These are phyloP conservation scores for Agonopterix subpropinquella DNA, from an alignment of 2,888 invertebrate species.

Conservation along the genomic window DNA sequence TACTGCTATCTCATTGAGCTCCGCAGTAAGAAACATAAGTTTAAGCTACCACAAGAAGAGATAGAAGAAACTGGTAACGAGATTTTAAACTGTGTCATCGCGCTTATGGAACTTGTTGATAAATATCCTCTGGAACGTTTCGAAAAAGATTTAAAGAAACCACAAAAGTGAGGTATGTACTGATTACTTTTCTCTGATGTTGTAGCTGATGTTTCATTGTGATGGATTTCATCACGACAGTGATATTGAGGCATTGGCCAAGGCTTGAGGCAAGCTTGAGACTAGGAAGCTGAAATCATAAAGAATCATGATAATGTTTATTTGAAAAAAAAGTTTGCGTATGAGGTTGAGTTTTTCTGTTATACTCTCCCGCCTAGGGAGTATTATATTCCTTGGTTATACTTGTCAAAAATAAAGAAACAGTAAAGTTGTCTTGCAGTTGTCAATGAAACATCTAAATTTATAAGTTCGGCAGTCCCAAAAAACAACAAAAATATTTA, in stretches of 20 bases:
- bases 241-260: not conserved
- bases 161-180: too few relatives aligned
- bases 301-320: too few relatives aligned
- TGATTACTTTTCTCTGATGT: too few relatives aligned
- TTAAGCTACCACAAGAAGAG: conserved; percentile 49
- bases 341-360: too few relatives aligned
- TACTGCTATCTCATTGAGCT: conserved; percentile 61
- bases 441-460: conserved; percentile 10
- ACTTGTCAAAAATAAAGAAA: not conserved
- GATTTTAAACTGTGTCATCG: conserved; percentile 43
- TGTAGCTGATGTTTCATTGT: too few relatives aligned
- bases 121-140: conserved; percentile 12
- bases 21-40: conserved; percentile 52
- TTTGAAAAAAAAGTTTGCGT: too few relatives aligned
- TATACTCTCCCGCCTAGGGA: too few relatives aligned
- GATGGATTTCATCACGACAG: not conserved
- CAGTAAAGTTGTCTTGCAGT: not conserved
- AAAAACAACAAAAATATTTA: not conserved
- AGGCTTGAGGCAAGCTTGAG: not conserved
- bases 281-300: too few relatives aligned
- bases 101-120: conserved; percentile 58
- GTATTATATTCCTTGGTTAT: too few relatives aligned
- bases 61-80: conserved; percentile 54
- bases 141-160: not conserved
- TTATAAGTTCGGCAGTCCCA: conserved; percentile 3